Evolutionary conservation across 2,113 vertebrate genomes (phyloP).

Genomic region (Theristicus caerulescens): DNA sequence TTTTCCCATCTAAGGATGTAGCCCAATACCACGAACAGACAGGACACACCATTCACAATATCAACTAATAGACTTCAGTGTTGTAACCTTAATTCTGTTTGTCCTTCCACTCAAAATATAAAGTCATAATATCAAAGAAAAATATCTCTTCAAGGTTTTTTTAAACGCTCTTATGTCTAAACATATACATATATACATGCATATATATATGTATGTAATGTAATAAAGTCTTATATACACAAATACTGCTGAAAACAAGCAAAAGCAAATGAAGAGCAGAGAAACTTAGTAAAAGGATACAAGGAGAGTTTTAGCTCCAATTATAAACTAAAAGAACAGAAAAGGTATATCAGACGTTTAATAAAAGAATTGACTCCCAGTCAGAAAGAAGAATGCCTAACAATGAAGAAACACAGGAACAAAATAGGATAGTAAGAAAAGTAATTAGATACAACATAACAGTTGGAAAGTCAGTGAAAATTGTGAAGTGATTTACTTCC

Average conservation of each 20-base stretch:
- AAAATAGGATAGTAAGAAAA: background rate
- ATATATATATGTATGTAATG: background rate
- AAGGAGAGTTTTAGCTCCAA: background rate
- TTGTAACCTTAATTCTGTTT: background rate
- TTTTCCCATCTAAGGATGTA: background rate
- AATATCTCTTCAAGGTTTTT: background rate
- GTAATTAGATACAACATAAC: background rate
- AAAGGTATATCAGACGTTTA: background rate
- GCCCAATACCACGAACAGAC: background rate
- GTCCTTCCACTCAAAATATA: background rate
- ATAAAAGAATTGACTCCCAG: background rate
- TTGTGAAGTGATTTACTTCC: background rate
- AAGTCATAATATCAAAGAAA: background rate
- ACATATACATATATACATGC: background rate
- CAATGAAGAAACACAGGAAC: background rate
- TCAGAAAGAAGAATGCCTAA: background rate
- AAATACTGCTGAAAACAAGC: background rate
- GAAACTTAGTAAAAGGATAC: background rate
- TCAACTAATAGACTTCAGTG: background rate
- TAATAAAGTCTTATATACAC: background rate
- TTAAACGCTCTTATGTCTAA: background rate
- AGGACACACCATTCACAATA: background rate
- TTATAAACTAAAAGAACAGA: background rate
- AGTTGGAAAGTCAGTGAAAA: background rate
- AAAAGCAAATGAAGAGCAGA: background rate